Evolutionary conservation across 2,888 invertebrate species (phyloP), one percentile per base, ranked within the genome.

Genomic region (Sminthurinus aureus): DNA sequence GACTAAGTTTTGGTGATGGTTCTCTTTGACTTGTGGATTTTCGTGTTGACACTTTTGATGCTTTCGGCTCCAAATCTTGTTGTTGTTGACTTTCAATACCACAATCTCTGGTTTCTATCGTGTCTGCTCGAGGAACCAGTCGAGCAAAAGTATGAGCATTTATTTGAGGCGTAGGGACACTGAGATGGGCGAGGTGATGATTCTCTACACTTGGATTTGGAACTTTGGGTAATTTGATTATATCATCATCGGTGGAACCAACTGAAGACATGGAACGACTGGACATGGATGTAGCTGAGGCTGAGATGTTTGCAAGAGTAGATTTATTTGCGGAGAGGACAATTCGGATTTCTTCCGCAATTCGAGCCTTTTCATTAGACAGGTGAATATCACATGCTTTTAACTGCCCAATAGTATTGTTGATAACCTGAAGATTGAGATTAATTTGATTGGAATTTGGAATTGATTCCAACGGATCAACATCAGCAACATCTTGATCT

Each of bases 171-270:
- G 64, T n/a, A n/a, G 74, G 26, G 0, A 58, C 20, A 58, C 12
- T 81, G 11, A 52, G 58, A 81, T 81, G 22, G 26, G 52, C 64
- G n/a, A 81, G 73, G 2, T 58, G 24, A 13, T 52, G 26, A 74
- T 81, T 81, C 11, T 73, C 74, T 0, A 81, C 74, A 74, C 81
- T 81, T 13, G 81, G 81, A 64, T 81, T 81, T 12, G 81, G 81
- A 20, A 81, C 81, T 73, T 74, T 24, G 58, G 81, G 81, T 24
- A 81, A 58, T 15, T 24, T 73, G 24, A 73, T 52, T 3, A 79
- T 18, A 11, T 67, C 69, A 24, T 18, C 51, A 6, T 24, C 20
- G 22, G 64, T 22, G n/a, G 77, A 77, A 8, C 58, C 77, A 0
- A 77, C 1, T 58, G 58, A 58, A 15, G 58, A 58, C 6, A 26